Percentiles rank a stretch among this genome's conserved stretches.
phyloP scores from a whole-genome alignment of 2,113 vertebrate species.

The human (Homo sapiens) region DNA sequence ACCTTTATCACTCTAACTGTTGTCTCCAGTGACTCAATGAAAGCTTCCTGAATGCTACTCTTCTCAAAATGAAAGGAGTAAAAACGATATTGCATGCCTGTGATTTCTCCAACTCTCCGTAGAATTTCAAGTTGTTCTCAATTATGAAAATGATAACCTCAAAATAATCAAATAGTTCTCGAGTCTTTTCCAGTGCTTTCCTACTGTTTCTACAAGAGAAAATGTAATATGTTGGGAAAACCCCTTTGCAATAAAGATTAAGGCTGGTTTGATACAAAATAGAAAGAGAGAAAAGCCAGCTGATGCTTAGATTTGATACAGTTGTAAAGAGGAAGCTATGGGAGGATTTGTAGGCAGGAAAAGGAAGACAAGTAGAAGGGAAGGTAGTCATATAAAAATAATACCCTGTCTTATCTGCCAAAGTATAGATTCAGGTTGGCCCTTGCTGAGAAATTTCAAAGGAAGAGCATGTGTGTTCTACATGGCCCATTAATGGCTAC shows the following conservation, averaged over 20 bases:
- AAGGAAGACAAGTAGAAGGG: neutral
- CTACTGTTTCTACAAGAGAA: neutral
- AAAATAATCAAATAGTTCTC: conserved; percentile 33
- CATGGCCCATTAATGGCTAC: neutral
- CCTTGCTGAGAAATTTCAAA: neutral
- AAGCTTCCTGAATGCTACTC: neutral
- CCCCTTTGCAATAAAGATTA: neutral
- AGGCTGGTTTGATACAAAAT: neutral
- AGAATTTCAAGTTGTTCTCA: conserved; percentile 35
- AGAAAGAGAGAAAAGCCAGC: neutral
- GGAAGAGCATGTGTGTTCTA: neutral
- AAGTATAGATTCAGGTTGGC: neutral
- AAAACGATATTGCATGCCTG: neutral
- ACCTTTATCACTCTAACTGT: neutral
- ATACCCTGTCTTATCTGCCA: neutral
- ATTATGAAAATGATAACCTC: conserved; percentile 10
- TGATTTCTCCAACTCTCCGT: neutral
- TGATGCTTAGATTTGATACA: neutral
- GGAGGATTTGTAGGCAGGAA: neutral
- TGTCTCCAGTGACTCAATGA: neutral
- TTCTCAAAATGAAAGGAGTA: neutral
- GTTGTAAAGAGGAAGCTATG: neutral
- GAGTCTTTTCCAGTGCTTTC: neutral
- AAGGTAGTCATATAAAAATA: neutral
- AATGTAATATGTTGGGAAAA: neutral